Percentiles rank a stretch among this genome's conserved stretches.
phyloP scores from a whole-genome alignment of 1,140 invertebrate genomes.

The Cotesia vestalis region DNA sequence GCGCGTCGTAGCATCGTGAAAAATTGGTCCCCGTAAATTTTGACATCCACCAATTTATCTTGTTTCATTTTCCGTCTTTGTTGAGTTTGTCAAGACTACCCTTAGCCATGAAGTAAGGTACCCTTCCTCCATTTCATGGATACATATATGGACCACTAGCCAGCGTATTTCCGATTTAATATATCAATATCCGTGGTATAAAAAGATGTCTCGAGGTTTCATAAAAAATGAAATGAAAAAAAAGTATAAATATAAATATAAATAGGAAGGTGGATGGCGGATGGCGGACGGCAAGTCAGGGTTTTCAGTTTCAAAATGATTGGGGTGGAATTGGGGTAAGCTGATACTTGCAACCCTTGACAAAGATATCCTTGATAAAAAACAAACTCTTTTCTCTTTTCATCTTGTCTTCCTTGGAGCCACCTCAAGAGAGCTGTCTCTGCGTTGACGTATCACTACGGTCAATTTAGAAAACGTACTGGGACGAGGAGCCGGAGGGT shows the following conservation, averaged over 20 bases:
- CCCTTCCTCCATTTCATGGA: no score
- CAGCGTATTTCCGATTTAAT: slow-evolving; percentile 40
- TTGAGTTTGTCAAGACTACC: not conserved
- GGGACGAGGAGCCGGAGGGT: slow-evolving; percentile 23
- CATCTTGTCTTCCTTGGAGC: slow-evolving; percentile 6
- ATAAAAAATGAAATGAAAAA: slow-evolving; percentile 28
- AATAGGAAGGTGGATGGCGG: not conserved
- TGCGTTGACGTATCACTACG: slow-evolving; percentile 37
- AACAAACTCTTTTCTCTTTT: slow-evolving; percentile 18
- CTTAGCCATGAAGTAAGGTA: no score
- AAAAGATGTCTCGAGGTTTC: slow-evolving; percentile 34
- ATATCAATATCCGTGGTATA: slow-evolving; percentile 56
- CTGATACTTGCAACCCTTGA: slow-evolving; percentile 47
- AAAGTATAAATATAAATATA: slow-evolving; percentile 27
- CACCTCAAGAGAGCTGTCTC: slow-evolving; percentile 38
- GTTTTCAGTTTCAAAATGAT: slow-evolving; percentile 64
- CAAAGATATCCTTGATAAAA: slow-evolving; percentile 2
- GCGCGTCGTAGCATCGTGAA: slow-evolving; percentile 49
- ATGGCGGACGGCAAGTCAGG: slow-evolving; percentile 36
- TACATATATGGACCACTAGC: not conserved
- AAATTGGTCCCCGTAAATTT: slow-evolving; percentile 59
- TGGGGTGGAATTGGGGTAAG: slow-evolving; percentile 66
- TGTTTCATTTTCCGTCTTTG: slow-evolving; percentile 30
- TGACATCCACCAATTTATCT: slow-evolving; percentile 60
- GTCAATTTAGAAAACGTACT: slow-evolving; percentile 51